Conservation (phyloP, 2,113 vertebrate species). For the Rostratula benghalensis region DNA sequence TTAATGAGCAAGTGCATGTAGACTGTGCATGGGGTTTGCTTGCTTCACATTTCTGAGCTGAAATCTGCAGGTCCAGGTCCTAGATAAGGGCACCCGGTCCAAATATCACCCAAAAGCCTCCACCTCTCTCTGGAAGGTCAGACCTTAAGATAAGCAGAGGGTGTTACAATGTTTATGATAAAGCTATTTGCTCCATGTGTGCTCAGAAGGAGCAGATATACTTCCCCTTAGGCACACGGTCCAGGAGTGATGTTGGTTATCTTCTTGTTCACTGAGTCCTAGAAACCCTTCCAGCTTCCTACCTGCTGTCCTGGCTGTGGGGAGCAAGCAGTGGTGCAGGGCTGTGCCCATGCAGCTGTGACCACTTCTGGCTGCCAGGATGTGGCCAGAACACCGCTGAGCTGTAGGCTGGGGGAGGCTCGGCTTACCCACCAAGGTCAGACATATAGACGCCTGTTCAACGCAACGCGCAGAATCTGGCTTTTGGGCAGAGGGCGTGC, state of each 20-base stretch:
- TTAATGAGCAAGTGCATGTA: neutral
- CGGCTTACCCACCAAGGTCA: accelerated
- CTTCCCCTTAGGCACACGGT: neutral
- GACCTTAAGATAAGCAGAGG: neutral
- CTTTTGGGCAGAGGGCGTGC: neutral
- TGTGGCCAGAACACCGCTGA: neutral
- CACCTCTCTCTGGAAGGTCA: neutral
- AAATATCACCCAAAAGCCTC: neutral
- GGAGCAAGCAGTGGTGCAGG: neutral
- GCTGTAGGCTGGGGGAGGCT: neutral
- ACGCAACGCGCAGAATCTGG: neutral
- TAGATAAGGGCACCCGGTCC: neutral
- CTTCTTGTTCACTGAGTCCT: neutral
- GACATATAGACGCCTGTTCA: neutral
- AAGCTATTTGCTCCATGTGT: neutral
- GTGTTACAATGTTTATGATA: neutral
- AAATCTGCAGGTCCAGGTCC: neutral
- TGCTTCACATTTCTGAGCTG: neutral
- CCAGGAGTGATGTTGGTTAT: neutral
- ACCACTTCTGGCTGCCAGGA: neutral
- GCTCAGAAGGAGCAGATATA: neutral
- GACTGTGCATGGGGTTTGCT: neutral
- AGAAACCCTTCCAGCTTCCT: neutral
- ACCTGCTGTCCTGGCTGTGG: neutral
- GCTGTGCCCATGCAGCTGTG: neutral